These are phyloP conservation scores for Talpa occidentalis DNA, from an alignment of 2,113 vertebrate genomes.

Conservation along the genomic window DNA sequence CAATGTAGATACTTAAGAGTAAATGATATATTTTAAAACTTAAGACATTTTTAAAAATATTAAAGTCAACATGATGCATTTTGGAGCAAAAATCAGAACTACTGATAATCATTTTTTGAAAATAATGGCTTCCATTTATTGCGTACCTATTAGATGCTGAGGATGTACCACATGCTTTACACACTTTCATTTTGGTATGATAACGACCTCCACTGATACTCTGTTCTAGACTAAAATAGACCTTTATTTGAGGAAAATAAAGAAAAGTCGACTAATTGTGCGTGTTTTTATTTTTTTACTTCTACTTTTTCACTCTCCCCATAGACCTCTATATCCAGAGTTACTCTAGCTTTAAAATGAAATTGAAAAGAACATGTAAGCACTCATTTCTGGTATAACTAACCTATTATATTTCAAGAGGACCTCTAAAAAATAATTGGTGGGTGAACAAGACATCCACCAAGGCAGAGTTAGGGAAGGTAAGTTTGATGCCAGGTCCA, in stretches of 20 bases:
- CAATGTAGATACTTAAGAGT: not conserved
- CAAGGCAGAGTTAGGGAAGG: not conserved
- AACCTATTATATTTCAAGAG: not conserved
- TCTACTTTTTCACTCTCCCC: not conserved
- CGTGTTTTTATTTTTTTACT: not conserved
- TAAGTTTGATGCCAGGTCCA: not conserved
- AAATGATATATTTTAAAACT: slow-evolving; percentile 32
- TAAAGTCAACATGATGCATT: not conserved
- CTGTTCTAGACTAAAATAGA: not conserved
- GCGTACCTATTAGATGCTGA: not conserved
- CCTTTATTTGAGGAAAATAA: not conserved
- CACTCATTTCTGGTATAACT: not conserved
- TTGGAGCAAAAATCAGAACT: not conserved
- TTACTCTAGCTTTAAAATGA: not conserved
- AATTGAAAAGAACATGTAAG: not conserved
- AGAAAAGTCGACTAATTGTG: not conserved
- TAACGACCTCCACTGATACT: not conserved
- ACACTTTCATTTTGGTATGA: not conserved
- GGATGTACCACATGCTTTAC: not conserved
- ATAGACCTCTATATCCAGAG: not conserved
- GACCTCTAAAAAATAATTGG: not conserved
- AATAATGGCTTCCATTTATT: not conserved
- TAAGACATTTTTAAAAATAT: not conserved
- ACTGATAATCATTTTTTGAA: not conserved
- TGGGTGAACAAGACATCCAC: not conserved